phyloP scores from a whole-genome alignment of 2,797 vertebrate species.

The Amazona finschi region DNA sequence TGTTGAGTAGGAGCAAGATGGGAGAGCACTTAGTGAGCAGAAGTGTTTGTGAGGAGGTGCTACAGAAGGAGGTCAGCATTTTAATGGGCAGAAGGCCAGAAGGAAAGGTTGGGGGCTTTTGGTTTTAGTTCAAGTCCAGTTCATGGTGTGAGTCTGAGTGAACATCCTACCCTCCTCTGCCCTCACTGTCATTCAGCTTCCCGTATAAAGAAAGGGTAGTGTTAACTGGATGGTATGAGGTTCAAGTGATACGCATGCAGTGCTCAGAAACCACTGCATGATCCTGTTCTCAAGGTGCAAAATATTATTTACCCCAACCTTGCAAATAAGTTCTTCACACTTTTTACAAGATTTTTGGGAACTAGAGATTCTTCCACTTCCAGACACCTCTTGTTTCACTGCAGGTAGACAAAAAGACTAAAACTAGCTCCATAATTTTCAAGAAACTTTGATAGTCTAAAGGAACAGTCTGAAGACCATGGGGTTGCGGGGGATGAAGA shows the following conservation, averaged over 20 bases:
- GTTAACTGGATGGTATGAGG: background rate
- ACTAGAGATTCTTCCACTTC: background rate
- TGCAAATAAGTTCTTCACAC: background rate
- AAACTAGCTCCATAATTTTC: background rate
- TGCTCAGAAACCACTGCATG: background rate
- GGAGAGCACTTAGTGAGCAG: background rate
- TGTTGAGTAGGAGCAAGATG: background rate
- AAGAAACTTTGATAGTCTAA: background rate
- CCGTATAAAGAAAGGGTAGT: background rate
- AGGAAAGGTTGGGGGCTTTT: background rate
- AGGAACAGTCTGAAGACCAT: background rate
- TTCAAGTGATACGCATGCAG: background rate
- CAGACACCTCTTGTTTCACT: background rate
- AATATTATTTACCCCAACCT: background rate
- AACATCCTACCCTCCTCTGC: background rate
- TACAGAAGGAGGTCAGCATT: background rate
- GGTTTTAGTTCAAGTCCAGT: background rate
- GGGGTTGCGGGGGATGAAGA: background rate
- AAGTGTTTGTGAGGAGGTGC: background rate
- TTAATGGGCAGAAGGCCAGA: background rate
- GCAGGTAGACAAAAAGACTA: background rate
- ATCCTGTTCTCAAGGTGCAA: background rate
- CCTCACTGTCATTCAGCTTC: background rate
- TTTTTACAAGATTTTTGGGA: slow-evolving; percentile 1
- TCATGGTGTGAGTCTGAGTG: background rate